Evolutionary conservation across 2,888 invertebrate genomes (phyloP), one percentile per base, ranked within the genome.

Genomic region (Auanema freiburgensis): DNA sequence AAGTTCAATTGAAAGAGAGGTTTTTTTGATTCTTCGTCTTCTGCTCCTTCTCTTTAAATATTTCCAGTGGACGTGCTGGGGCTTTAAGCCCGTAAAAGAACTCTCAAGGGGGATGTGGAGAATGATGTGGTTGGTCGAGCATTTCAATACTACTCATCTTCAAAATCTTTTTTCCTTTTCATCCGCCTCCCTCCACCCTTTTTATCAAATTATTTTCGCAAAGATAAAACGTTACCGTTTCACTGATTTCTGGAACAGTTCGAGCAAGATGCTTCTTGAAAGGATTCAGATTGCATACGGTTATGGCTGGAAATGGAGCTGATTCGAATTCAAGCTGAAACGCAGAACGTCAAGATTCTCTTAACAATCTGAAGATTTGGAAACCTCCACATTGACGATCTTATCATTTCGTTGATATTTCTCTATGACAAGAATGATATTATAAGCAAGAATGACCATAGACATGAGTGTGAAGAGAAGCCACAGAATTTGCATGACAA

Each of bases 221-320:
- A n/a, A n/a, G n/a, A n/a, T n/a, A 33, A 33, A 5, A 33, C 8
- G 8, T 33, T 50, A 79, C 77, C 65, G 79, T 79, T 69, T 81
- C 81, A 54, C 73, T 65, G 43, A 81, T 79, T 69, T 81, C 79
- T 2, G 77, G 77, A 42, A 81, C 80, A 56, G 69, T 75, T 49
- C 77, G 55, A 3, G 79, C 80, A 53, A 79, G 57, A 59, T 80
- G 78, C 12, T 78, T 73, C 63, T 81, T 81, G 67, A 80, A 81
- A 21, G 80, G 79, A 63, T 81, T 81, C 57, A 81, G 57, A 63
- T 79, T 79, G 63, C 81, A 81, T 12, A 81, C 74, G 1, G 81
- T 81, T n/a, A 81, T 74, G 10, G 80, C 79, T 1, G 81, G 81
- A 62, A 81, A 81, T 2, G 74, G 72, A 1, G 79, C 78, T 3